phyloP scores from a whole-genome alignment of 2,113 vertebrate species.

The Taxidea taxus region DNA sequence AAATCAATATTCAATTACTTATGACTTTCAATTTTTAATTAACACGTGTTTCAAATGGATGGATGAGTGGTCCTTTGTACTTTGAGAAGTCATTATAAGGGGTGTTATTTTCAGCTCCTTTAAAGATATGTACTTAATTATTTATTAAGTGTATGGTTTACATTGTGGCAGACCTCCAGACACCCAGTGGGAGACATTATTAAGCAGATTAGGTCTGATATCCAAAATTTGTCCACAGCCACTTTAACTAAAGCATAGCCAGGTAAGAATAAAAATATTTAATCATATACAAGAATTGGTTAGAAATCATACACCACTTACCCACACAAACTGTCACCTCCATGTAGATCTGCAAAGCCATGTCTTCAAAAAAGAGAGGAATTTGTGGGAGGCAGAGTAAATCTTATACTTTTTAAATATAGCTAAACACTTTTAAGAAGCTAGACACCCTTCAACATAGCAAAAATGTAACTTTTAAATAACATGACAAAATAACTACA shows the following conservation, averaged over 20 bases:
- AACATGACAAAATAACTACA: not conserved
- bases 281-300: not conserved
- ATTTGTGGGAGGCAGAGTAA: not conserved
- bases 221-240: not conserved
- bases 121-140: conserved; percentile 38
- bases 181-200: not conserved
- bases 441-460: not conserved
- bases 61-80: conserved; percentile 33
- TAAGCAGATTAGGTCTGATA: not conserved
- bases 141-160: conserved; percentile 4
- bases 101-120: not conserved
- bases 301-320: not conserved
- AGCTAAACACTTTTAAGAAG: not conserved
- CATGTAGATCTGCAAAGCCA: not conserved
- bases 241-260: not conserved
- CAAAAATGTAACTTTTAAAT: conserved; percentile 8
- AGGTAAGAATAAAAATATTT: not conserved
- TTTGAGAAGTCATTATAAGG: conserved; percentile 25
- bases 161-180: not conserved
- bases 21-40: conserved; percentile 54
- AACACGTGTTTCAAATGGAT: not conserved
- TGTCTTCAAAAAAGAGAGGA: not conserved
- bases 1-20: conserved; percentile 61
- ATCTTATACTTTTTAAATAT: not conserved
- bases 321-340: not conserved